These are phyloP conservation scores for Drosophila neocordata DNA, from an alignment of 1,140 invertebrate species.

Conservation along the genomic window DNA sequence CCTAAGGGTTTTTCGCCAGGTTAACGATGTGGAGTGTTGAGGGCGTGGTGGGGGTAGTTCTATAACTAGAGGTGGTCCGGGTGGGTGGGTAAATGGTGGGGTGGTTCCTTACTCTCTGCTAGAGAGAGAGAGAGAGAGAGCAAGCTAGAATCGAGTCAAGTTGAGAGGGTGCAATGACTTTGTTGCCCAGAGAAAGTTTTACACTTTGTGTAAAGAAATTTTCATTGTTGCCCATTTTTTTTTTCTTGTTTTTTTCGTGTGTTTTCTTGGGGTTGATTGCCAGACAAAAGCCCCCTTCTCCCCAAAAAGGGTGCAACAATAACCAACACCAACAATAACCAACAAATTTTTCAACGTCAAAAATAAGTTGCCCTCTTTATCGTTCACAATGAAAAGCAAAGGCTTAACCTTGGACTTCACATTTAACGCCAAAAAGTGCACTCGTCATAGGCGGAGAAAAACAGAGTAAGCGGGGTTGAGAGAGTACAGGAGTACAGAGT, in stretches of 20 bases:
- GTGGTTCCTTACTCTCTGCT: neutral
- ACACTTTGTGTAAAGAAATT: conserved; percentile 50
- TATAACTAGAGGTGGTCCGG: no score
- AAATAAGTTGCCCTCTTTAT: conserved; percentile 49
- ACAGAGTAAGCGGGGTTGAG: no score
- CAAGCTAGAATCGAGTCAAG: neutral
- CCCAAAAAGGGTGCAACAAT: conserved; percentile 30
- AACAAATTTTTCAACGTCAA: conserved; percentile 27
- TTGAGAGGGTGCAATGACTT: conserved; percentile 63
- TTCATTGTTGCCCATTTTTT: conserved; percentile 52
- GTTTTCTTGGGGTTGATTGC: conserved; percentile 5
- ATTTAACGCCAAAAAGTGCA: conserved; percentile 25
- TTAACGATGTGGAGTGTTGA: conserved; percentile 61
- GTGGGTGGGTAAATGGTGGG: neutral
- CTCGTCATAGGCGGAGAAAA: neutral
- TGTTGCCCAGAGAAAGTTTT: conserved; percentile 57
- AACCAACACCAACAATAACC: conserved; percentile 5
- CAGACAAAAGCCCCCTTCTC: neutral
- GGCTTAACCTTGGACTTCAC: conserved; percentile 65
- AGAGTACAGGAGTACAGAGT: no score
- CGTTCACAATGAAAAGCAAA: conserved; percentile 43
- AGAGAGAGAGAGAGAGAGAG: conserved; percentile 9
- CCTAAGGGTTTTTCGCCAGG: conserved; percentile 52
- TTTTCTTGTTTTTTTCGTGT: conserved; percentile 6
- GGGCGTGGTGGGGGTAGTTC: conserved; percentile 21